phyloP scores from a whole-genome alignment of 2,113 vertebrate genomes.

The Sterna hirundo region DNA sequence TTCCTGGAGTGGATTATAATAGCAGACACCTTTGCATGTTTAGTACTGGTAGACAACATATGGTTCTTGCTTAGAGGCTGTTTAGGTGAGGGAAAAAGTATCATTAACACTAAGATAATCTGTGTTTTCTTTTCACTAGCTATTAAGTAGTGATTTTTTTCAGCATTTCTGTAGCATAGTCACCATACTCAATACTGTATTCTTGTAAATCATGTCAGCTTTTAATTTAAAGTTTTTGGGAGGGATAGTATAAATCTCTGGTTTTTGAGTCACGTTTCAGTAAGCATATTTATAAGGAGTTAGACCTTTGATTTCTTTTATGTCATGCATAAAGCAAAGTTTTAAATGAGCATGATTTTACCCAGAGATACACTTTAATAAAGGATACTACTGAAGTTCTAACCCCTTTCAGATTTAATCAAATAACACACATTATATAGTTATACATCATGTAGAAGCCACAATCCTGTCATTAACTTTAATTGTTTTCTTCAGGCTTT shows the following conservation, averaged over 20 bases:
- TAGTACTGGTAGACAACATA: neutral
- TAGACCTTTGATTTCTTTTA: neutral
- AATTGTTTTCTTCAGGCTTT: conserved; percentile 11
- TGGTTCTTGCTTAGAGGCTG: neutral
- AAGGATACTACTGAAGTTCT: neutral
- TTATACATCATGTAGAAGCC: neutral
- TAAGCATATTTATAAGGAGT: neutral
- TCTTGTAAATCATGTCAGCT: neutral
- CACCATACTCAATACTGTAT: neutral
- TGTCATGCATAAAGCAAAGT: neutral
- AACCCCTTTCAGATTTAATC: conserved; percentile 8
- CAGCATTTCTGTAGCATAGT: neutral
- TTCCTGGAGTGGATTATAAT: neutral
- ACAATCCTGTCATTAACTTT: neutral
- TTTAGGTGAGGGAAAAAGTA: neutral
- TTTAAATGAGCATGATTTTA: neutral
- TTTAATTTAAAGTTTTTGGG: neutral
- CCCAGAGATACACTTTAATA: conserved; percentile 16
- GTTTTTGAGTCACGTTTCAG: accelerated
- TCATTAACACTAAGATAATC: neutral
- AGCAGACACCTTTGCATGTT: neutral
- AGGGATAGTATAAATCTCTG: neutral
- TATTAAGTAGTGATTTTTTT: neutral
- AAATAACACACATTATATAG: neutral
- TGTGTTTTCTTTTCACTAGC: neutral